Conservation (phyloP, 2,888 invertebrate species). For the Microctonus brassicae region DNA sequence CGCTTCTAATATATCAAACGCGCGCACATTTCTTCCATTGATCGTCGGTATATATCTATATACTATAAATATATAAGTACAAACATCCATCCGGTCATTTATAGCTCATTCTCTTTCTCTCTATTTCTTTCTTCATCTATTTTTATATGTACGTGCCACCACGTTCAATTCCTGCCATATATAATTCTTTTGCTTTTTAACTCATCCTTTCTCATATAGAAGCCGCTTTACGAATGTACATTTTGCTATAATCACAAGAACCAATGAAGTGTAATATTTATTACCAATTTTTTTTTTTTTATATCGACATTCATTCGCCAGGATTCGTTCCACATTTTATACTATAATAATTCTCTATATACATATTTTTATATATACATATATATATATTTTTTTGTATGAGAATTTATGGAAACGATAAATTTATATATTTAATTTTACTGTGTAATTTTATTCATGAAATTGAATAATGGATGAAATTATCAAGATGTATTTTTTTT, state of each 20-base stretch:
- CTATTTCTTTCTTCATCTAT: conserved; percentile 15
- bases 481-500: too few species aligned
- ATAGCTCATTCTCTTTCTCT: conserved; percentile 13
- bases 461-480: too few species aligned
- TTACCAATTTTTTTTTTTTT: not conserved
- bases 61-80: too few species aligned
- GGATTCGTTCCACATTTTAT: conserved; percentile 22
- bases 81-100: conserved; percentile 30
- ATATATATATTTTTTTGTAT: not conserved
- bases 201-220: not conserved
- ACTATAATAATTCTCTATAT: too few species aligned
- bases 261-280: conserved; percentile 2
- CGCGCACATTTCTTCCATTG: conserved; percentile 33
- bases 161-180: not conserved
- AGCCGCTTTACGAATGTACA: not conserved
- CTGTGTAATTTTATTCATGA: too few species aligned
- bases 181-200: not conserved
- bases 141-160: not conserved
- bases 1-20: conserved; percentile 14
- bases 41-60: not conserved
- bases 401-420: too few species aligned
- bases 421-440: too few species aligned
- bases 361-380: not conserved
- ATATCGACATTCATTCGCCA: conserved; percentile 11
- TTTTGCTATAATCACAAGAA: not conserved